Percentiles rank a stretch among this genome's conserved stretches.
phyloP scores from a whole-genome alignment of 2,888 invertebrate genomes.

The Choristoneura rosaceana region DNA sequence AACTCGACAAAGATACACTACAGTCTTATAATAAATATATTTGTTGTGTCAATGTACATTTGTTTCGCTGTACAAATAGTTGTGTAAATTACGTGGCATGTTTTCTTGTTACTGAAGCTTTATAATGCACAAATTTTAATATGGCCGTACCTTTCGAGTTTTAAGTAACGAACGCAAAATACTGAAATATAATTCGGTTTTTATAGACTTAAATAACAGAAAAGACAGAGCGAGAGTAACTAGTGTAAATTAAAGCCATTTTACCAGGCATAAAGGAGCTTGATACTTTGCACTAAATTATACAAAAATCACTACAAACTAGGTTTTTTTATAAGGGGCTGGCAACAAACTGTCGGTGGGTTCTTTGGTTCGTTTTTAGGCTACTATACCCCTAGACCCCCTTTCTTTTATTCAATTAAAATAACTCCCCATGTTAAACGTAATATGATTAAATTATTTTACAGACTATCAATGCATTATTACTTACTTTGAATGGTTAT shows the following conservation, averaged over 20 bases:
- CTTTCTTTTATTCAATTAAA: neutral
- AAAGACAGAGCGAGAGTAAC: constrained; percentile 19
- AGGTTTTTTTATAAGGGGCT: constrained; percentile 3
- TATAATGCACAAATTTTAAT: constrained; percentile 65
- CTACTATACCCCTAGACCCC: neutral
- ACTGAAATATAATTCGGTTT: constrained; percentile 13
- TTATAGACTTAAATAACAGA: constrained; percentile 25
- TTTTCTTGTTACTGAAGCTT: constrained; percentile 65
- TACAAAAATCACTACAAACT: constrained; percentile 6
- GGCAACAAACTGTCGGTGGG: neutral
- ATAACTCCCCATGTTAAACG: constrained; percentile 43
- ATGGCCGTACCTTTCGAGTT: constrained; percentile 24
- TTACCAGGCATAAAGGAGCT: constrained; percentile 39
- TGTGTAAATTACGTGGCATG: constrained; percentile 70
- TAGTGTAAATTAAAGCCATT: neutral
- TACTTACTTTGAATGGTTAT: constrained; percentile 47
- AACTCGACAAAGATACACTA: constrained; percentile 14
- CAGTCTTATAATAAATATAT: constrained; percentile 38
- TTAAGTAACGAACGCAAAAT: constrained; percentile 6
- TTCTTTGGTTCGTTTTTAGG: neutral
- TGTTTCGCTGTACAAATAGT: constrained; percentile 68
- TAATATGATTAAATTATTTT: constrained; percentile 48
- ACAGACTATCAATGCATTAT: constrained; percentile 56
- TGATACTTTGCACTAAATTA: constrained; percentile 34
- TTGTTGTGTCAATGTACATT: constrained; percentile 63